A percentile compares a stretch with the other conserved stretches of the same genome.
Conservation (phyloP, 2,113 vertebrate genomes). For the Clinocottus analis region DNA sequence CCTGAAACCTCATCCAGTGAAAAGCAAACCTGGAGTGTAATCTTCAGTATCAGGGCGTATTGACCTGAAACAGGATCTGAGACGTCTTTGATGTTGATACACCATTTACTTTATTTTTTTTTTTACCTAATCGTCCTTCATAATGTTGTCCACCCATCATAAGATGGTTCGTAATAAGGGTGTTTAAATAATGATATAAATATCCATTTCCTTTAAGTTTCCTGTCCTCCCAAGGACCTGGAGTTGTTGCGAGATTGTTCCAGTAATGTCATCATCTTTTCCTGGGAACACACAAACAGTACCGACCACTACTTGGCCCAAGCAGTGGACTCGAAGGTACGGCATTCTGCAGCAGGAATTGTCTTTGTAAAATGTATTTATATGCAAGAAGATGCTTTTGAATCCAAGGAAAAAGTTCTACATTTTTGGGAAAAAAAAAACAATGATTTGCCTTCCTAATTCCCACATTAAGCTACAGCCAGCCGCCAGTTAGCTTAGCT, state of each 20-base stretch:
- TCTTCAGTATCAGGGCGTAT: constrained; percentile 72
- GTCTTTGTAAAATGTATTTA: background rate
- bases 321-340: constrained; percentile 71
- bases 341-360: background rate
- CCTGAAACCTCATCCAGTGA: constrained; percentile 65
- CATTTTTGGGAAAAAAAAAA: background rate
- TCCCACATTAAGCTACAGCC: background rate
- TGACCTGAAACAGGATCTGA: constrained; percentile 63
- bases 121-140: background rate
- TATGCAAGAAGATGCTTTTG: background rate
- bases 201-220: constrained; percentile 61
- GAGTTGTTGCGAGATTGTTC: constrained; percentile 73
- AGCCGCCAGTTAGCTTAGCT: background rate
- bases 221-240: constrained; percentile 78
- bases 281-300: constrained; percentile 72
- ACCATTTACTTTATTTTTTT: background rate
- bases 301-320: constrained; percentile 71
- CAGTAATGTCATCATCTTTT: constrained; percentile 79
- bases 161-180: background rate
- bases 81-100: constrained; percentile 62
- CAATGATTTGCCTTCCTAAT: background rate
- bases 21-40: constrained; percentile 57
- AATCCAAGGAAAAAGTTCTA: background rate
- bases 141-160: constrained; percentile 4
- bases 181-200: background rate